These are phyloP conservation scores for Antidorcas marsupialis DNA, from an alignment of 2,113 vertebrate species.

Conservation along the genomic window DNA sequence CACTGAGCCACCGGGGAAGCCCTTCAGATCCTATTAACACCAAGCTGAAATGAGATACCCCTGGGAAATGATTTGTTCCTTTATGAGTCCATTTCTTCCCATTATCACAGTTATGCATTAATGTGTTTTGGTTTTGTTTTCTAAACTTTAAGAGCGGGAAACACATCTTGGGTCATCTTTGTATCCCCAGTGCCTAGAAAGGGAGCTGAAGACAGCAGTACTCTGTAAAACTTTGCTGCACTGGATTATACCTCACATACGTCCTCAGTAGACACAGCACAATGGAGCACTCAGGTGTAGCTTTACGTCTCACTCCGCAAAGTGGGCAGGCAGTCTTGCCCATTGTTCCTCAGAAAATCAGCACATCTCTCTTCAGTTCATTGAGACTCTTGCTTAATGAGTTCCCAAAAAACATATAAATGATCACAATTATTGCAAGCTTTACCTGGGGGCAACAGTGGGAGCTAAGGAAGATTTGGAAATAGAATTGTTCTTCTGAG, in stretches of 20 bases:
- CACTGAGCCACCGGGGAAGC: background rate
- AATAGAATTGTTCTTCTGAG: background rate
- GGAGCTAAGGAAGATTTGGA: background rate
- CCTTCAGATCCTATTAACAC: background rate
- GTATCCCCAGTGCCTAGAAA: background rate
- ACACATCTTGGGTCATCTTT: conserved; percentile 8
- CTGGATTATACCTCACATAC: background rate
- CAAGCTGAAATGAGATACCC: background rate
- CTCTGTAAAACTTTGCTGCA: conserved; percentile 8
- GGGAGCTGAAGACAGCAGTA: background rate
- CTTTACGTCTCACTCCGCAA: background rate
- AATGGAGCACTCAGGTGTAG: background rate
- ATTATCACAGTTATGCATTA: conserved; percentile 6
- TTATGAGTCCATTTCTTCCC: background rate
- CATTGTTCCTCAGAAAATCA: background rate
- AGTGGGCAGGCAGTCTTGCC: background rate
- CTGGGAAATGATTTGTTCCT: background rate
- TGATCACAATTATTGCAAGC: background rate
- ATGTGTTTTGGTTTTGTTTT: background rate
- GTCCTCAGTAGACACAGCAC: background rate
- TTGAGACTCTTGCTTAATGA: background rate
- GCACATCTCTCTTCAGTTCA: background rate
- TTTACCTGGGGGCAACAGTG: background rate
- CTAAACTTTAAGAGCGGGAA: conserved; percentile 18
- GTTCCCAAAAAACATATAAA: background rate